phyloP scores from a whole-genome alignment of 2,797 vertebrate genomes.

The Dryobates pubescens region DNA sequence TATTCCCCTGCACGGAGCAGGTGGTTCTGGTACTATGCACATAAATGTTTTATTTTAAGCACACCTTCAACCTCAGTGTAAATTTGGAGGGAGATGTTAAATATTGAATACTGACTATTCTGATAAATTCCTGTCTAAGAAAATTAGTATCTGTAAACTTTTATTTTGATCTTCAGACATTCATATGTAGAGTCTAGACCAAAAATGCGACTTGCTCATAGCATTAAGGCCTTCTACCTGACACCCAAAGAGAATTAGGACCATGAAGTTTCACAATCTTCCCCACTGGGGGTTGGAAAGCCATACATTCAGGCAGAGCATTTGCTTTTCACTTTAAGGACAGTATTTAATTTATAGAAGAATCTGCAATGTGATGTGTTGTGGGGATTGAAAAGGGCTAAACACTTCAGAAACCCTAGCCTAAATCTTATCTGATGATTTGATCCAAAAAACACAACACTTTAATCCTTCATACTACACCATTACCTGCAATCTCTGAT shows the following conservation, averaged over 20 bases:
- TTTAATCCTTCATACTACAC: not conserved
- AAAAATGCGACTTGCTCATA: not conserved
- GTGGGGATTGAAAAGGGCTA: not conserved
- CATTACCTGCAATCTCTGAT: not conserved
- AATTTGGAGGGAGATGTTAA: not conserved
- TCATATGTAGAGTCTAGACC: not conserved
- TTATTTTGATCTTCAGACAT: not conserved
- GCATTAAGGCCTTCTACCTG: not conserved
- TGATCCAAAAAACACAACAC: too few species aligned
- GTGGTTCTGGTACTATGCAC: not conserved
- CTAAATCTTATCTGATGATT: not conserved
- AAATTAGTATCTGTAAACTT: not conserved
- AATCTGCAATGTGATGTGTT: not conserved
- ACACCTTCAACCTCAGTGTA: not conserved
- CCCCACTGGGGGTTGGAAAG: not conserved
- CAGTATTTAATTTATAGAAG: not conserved
- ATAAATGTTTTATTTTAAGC: conserved; percentile 40
- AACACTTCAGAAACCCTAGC: not conserved
- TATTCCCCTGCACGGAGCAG: not conserved
- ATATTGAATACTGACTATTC: not conserved
- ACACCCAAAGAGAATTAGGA: not conserved
- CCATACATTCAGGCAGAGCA: not conserved
- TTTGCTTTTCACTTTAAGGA: not conserved
- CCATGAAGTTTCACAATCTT: not conserved
- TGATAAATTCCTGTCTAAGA: not conserved